These are phyloP conservation scores for Cryptus viduatorius DNA, from an alignment of 2,888 invertebrate species.

Conservation along the genomic window DNA sequence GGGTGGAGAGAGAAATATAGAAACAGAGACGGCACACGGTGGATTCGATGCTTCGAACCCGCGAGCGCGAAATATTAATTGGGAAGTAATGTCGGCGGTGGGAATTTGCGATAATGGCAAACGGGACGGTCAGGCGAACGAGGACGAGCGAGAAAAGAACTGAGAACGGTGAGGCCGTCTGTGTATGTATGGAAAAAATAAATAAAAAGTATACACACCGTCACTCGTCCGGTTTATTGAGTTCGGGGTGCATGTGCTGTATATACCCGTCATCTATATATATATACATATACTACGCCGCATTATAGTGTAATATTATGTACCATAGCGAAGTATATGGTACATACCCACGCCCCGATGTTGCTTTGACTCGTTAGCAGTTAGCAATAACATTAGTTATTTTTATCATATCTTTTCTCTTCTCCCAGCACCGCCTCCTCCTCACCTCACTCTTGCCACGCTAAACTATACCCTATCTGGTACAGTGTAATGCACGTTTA, in stretches of 20 bases:
- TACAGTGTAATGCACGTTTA: neutral
- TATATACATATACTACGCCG: neutral
- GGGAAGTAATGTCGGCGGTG: conserved; percentile 78
- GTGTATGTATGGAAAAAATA: conserved; percentile 58
- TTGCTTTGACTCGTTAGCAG: conserved; percentile 82
- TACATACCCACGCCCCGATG: conserved; percentile 75
- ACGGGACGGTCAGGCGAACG: conserved; percentile 38
- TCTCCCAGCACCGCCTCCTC: conserved; percentile 35
- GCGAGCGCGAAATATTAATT: conserved; percentile 76
- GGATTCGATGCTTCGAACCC: conserved; percentile 48
- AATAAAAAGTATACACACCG: conserved; percentile 70
- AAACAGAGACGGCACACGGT: conserved; percentile 27
- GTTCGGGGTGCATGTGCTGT: conserved; percentile 59
- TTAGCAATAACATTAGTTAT: conserved; percentile 84
- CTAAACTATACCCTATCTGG: conserved; percentile 17
- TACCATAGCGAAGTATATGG: neutral
- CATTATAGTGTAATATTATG: conserved; percentile 16
- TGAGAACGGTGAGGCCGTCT: conserved; percentile 16
- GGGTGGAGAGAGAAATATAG: conserved; percentile 37
- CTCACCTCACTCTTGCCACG: conserved; percentile 4
- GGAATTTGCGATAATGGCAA: conserved; percentile 78
- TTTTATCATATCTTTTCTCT: conserved; percentile 81
- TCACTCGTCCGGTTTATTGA: conserved; percentile 77
- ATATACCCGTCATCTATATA: conserved; percentile 12
- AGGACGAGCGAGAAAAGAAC: conserved; percentile 44